phyloP scores from a whole-genome alignment of 2,797 vertebrate genomes.

The Chlorospingus semifuscus region DNA sequence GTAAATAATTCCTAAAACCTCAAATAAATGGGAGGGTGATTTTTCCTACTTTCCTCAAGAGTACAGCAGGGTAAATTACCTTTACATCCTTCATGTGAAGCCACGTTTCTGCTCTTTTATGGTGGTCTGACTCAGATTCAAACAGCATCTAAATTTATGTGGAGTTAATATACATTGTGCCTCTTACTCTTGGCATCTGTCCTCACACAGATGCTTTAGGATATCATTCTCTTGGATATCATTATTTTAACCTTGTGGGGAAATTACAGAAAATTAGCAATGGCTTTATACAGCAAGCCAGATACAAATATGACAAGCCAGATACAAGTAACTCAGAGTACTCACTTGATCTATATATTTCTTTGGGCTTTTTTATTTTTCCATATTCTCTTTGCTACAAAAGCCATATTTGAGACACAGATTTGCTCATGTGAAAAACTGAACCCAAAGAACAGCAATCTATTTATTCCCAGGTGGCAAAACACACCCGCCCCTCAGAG shows the following conservation, averaged over 20 bases:
- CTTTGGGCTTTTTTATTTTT: background rate
- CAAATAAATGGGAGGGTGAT: background rate
- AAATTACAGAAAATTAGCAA: conserved; percentile 17
- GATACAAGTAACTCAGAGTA: background rate
- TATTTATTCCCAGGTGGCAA: background rate
- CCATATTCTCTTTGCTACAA: background rate
- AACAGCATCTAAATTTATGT: background rate
- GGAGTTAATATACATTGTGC: background rate
- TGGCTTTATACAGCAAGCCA: background rate
- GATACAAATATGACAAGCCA: background rate
- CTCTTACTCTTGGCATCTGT: background rate
- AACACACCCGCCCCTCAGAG: background rate
- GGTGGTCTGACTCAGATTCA: background rate
- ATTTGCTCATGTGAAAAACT: background rate
- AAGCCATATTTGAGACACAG: background rate
- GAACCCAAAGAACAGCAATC: background rate
- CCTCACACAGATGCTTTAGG: background rate
- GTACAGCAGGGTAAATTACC: background rate
- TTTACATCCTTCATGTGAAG: background rate
- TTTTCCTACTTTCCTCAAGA: background rate
- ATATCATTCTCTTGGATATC: background rate
- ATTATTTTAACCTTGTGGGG: background rate
- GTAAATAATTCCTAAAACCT: background rate
- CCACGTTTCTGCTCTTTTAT: background rate
- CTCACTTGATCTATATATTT: background rate